Evolutionary conservation across 2,113 vertebrate genomes (phyloP), one percentile per base, ranked within the genome.

Genomic region (Nesogale talazaci): DNA sequence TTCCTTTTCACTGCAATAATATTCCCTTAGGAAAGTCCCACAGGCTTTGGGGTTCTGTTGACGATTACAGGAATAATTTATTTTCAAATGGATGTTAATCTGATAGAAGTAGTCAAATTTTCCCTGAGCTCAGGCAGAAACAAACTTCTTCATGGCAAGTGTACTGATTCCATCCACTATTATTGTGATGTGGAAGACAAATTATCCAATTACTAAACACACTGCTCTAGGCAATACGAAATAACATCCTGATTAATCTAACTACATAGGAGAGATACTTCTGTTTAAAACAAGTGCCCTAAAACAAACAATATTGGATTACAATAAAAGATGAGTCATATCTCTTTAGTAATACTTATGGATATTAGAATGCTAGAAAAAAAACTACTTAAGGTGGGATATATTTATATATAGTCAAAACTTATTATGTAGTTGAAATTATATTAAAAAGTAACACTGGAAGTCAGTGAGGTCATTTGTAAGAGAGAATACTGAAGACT

Each of bases 171-270:
- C 90, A 15, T 96, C 93, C 69, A 77, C 88, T 96, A 80, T 96
- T 93, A 94, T 89, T 97, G 94, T 97, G 93, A 95, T 97, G 97
- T 86, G 80, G 91, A 97, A 98, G 98, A 98, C 91, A 96, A 97
- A 98, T 98, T 97, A 96, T 94, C 94, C 96, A 97, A 97, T 98
- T 98, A 97, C 96, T 95, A 94, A 95, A 93, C 94, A 88, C 90
- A 93, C 61, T 77, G 95, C 97, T 97, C 57, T 40, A 96, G 97
- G 96, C 97, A 94, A 94, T 97, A 95, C 83, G 88, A 92, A 97
- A 90, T 95, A 97, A 96, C 93, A 91, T 96, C 85, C 94, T 98
- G 95, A 98, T 97, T 97, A 97, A 98, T 97, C 90, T 95, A 96
- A 94, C 89, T 96, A 56, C 92, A 14, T 31, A 31, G 42, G 59